Evolutionary conservation across 2,113 vertebrate genomes (phyloP).

Genomic region (Mobula birostris): DNA sequence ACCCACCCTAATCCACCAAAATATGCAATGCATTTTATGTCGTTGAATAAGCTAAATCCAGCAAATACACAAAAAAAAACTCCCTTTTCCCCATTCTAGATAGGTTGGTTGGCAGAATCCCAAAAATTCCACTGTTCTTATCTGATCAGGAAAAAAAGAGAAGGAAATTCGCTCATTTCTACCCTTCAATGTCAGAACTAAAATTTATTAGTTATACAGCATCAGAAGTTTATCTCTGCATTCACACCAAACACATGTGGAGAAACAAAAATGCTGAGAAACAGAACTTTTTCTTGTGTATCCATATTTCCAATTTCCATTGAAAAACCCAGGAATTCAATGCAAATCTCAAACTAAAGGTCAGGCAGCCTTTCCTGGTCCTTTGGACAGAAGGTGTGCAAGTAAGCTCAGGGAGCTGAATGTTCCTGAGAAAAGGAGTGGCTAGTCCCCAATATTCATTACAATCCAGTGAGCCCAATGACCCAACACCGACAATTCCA

Average conservation of each 20-base stretch:
- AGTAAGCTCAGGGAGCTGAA: not conserved
- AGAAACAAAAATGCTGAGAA: not conserved
- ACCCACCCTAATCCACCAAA: no score
- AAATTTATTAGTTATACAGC: not conserved
- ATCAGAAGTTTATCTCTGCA: not conserved
- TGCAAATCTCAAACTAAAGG: not conserved
- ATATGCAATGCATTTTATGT: no score
- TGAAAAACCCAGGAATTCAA: not conserved
- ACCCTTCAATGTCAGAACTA: not conserved
- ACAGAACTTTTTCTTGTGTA: not conserved
- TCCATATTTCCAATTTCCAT: not conserved
- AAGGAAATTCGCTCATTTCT: no score
- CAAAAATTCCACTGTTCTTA: no score
- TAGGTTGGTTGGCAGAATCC: no score
- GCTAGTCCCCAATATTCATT: not conserved
- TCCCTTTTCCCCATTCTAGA: no score
- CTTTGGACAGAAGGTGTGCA: not conserved
- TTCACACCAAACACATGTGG: no score
- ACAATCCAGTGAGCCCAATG: not conserved
- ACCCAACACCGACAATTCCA: not conserved
- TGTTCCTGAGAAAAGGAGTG: not conserved
- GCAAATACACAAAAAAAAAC: no score
- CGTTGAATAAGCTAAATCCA: no score
- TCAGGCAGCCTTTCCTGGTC: not conserved
- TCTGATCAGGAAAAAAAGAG: no score